Conservation (phyloP, 1,140 invertebrate species). For the Orchestia grillus region DNA sequence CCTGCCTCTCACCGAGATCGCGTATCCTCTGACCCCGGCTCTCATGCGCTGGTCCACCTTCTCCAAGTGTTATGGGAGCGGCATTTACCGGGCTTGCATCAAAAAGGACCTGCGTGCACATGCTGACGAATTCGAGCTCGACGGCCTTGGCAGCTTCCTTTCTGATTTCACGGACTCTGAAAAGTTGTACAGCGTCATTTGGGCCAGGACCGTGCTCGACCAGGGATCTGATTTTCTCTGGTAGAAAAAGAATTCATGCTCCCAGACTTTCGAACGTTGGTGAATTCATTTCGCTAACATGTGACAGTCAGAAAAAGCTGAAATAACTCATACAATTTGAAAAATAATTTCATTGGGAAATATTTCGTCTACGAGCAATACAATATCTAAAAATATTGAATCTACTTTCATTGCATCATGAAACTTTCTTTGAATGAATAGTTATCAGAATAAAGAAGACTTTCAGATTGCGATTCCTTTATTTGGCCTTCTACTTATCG, state of each 20-base stretch:
- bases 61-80: constrained; percentile 6
- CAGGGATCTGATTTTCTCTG: constrained; percentile 40
- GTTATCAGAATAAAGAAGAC: background rate
- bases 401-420: background rate
- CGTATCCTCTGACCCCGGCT: background rate
- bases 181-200: constrained; percentile 1
- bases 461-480: background rate
- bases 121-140: constrained; percentile 21
- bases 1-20: constrained; percentile 42
- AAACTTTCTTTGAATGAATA: background rate
- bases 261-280: background rate
- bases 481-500: background rate
- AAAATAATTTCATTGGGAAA: background rate
- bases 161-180: background rate
- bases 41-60: constrained; percentile 24
- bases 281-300: background rate
- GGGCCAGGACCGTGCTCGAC: constrained; percentile 36
- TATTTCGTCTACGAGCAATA: background rate
- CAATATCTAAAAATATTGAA: background rate
- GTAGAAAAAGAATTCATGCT: background rate
- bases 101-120: constrained; percentile 1
- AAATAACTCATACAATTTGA: background rate
- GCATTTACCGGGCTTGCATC: constrained; percentile 7
- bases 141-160: constrained; percentile 26
- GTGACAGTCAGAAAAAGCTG: background rate